Evolutionary conservation across 2,797 vertebrate genomes (phyloP).

Genomic region (Lerista edwardsae): DNA sequence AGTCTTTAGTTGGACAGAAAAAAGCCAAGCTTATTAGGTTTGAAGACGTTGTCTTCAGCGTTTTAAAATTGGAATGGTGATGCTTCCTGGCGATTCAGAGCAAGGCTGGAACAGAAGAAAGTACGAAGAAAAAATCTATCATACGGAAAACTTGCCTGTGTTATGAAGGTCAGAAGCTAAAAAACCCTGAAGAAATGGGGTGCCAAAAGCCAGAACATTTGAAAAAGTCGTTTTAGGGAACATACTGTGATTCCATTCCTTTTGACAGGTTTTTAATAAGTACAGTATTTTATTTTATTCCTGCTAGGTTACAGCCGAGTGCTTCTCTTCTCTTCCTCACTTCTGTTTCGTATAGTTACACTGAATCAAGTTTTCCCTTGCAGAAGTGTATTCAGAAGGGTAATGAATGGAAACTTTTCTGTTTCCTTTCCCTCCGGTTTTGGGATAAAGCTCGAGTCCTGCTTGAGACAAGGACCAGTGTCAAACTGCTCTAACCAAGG

Average conservation of each 20-base stretch:
- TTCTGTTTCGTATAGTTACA: neutral
- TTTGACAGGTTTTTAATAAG: neutral
- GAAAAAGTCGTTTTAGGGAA: slow-evolving; percentile 40
- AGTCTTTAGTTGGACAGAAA: slow-evolving; percentile 41
- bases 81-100: slow-evolving; percentile 43
- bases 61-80: slow-evolving; percentile 38
- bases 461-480: neutral
- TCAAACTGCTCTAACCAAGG: too few species aligned
- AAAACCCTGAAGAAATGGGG: slow-evolving; percentile 25
- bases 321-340: neutral
- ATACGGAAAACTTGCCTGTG: slow-evolving; percentile 35
- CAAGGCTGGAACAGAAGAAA: slow-evolving; percentile 31
- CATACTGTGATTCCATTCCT: slow-evolving; percentile 30
- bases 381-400: neutral
- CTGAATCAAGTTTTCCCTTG: neutral
- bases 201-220: slow-evolving; percentile 29
- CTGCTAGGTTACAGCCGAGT: neutral
- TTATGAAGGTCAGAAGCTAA: slow-evolving; percentile 48
- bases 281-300: slow-evolving; percentile 25
- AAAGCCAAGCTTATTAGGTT: slow-evolving; percentile 44
- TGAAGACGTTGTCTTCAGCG: slow-evolving; percentile 39
- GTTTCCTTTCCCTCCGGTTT: too few species aligned
- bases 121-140: neutral
- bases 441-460: neutral
- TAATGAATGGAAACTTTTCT: neutral